phyloP scores from a whole-genome alignment of 2,797 vertebrate species.

The Premnoplex brunnescens region DNA sequence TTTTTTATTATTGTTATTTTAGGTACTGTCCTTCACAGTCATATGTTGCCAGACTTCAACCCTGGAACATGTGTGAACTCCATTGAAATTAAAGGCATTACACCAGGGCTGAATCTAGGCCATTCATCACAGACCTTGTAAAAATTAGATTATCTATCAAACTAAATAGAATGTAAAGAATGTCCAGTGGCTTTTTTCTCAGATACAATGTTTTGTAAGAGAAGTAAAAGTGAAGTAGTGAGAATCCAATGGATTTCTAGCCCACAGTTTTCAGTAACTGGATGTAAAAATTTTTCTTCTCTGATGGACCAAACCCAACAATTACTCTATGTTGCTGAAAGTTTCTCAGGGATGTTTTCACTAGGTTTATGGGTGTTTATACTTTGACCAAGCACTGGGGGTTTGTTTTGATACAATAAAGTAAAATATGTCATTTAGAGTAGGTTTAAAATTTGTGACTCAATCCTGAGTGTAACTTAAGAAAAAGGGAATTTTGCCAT shows the following conservation, averaged over 20 bases:
- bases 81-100: neutral
- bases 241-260: neutral
- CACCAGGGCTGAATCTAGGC: neutral
- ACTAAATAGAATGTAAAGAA: neutral
- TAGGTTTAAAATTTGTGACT: constrained; percentile 9
- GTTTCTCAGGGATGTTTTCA: constrained; percentile 57
- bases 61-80: neutral
- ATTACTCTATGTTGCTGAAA: neutral
- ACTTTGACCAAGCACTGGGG: constrained; percentile 5
- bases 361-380: neutral
- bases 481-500: constrained; percentile 49
- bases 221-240: neutral
- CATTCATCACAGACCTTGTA: neutral
- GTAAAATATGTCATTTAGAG: neutral
- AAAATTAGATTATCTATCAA: neutral
- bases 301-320: constrained; percentile 19
- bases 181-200: neutral
- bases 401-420: constrained; percentile 9
- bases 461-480: neutral
- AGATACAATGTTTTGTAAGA: neutral
- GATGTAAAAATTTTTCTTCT: neutral
- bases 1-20: neutral
- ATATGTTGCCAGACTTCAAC: neutral
- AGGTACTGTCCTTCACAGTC: neutral
- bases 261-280: neutral